Conservation (phyloP, 2,797 vertebrate species). For the Ptychadena robeensis region DNA sequence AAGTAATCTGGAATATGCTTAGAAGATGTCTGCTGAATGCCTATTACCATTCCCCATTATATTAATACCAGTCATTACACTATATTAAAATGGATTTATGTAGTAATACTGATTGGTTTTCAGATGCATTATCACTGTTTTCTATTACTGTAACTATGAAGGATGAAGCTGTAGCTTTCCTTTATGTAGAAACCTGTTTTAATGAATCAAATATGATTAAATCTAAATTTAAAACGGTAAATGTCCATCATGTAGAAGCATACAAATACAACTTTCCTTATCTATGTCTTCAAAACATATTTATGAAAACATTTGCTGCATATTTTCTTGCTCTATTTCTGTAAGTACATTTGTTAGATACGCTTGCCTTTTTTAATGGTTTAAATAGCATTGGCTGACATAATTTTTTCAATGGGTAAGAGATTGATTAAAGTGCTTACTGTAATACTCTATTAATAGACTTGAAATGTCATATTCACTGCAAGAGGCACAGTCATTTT, state of each 20-base stretch:
- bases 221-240: too few species aligned
- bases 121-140: slow-evolving; percentile 6
- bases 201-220: not conserved
- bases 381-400: too few species aligned
- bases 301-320: too few species aligned
- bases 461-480: too few species aligned
- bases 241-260: not conserved
- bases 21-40: slow-evolving; percentile 49
- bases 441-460: too few species aligned
- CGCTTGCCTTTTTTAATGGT: too few species aligned
- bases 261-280: not conserved
- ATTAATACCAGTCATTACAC: not conserved
- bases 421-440: too few species aligned
- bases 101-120: slow-evolving; percentile 3
- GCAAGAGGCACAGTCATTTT: too few species aligned
- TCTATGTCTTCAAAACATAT: too few species aligned
- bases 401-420: too few species aligned
- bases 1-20: slow-evolving; percentile 68
- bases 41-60: not conserved
- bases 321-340: too few species aligned
- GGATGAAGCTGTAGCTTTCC: not conserved
- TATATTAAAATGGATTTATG: slow-evolving; percentile 11
- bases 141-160: not conserved
- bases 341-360: too few species aligned
- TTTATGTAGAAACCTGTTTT: not conserved